Conservation (phyloP, 2,797 vertebrate species). For the Enteromius treurensis region DNA sequence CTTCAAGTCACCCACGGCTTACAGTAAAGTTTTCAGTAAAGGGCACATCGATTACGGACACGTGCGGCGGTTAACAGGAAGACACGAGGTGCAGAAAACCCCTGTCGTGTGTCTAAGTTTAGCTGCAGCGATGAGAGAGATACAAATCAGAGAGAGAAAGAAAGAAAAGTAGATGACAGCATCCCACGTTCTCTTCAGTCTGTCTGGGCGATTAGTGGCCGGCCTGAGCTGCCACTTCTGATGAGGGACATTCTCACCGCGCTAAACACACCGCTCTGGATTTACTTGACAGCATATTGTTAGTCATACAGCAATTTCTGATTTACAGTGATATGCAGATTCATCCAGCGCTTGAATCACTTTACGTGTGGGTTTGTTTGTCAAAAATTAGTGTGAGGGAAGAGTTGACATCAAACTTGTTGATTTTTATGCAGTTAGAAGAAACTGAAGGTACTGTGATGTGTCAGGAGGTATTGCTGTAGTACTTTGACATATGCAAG, state of each 20-base stretch:
- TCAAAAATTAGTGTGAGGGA: not conserved
- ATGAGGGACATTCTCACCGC: not conserved
- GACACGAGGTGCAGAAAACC: constrained; percentile 46
- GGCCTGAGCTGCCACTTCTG: constrained; percentile 13
- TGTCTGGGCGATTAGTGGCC: constrained; percentile 15
- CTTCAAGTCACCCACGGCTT: constrained; percentile 41
- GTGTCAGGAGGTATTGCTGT: not conserved
- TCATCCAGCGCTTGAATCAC: not conserved
- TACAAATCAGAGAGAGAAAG: constrained; percentile 25
- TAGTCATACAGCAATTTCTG: constrained; percentile 23
- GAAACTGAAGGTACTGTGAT: not conserved
- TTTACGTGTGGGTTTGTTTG: constrained; percentile 1
- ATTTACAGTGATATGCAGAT: constrained; percentile 7
- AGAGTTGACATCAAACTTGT: not conserved
- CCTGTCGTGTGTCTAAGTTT: constrained; percentile 44
- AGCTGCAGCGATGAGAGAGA: constrained; percentile 36
- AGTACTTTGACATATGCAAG: not conserved
- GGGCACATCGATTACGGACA: constrained; percentile 36
- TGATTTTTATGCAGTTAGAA: not conserved
- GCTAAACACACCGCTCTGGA: not conserved
- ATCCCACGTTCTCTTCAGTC: constrained; percentile 2
- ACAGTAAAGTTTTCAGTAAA: constrained; percentile 54
- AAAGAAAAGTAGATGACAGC: constrained; percentile 22
- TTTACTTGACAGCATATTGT: constrained; percentile 21
- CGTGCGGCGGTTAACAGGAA: constrained; percentile 55